Conservation (phyloP, 1,140 invertebrate genomes). For the Brachionus manjavacas region DNA sequence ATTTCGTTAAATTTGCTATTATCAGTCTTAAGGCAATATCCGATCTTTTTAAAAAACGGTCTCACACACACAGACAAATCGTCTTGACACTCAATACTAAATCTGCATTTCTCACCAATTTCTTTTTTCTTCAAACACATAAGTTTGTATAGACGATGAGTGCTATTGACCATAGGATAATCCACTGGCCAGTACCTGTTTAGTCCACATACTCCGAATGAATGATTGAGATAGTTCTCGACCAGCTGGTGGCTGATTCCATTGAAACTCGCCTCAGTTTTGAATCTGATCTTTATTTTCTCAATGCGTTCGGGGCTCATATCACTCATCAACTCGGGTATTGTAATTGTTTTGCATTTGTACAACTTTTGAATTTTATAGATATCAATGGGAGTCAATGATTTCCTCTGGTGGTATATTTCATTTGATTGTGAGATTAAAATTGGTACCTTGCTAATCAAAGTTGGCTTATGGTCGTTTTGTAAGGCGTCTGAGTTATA, state of each 20-base stretch:
- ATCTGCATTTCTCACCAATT: neutral
- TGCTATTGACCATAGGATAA: neutral
- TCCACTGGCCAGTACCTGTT: slow-evolving; percentile 12
- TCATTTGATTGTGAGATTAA: slow-evolving; percentile 6
- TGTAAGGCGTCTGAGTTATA: slow-evolving; percentile 25
- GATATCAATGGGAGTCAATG: slow-evolving; percentile 6
- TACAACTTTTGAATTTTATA: slow-evolving; percentile 35
- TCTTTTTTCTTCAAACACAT: slow-evolving; percentile 11
- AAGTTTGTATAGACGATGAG: slow-evolving; percentile 9
- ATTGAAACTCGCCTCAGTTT: slow-evolving; percentile 23
- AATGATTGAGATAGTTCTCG: neutral
- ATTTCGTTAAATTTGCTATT: slow-evolving; percentile 12
- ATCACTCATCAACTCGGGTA: neutral
- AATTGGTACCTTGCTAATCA: slow-evolving; percentile 10
- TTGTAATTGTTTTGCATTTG: neutral
- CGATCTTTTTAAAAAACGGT: slow-evolving; percentile 38
- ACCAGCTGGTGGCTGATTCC: neutral
- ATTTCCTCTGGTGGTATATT: neutral
- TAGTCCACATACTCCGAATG: neutral
- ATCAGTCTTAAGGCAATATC: neutral
- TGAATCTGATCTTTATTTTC: neutral
- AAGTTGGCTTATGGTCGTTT: neutral
- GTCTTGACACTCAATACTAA: slow-evolving; percentile 27
- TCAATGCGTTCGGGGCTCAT: neutral
- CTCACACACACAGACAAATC: neutral